A percentile compares a stretch with the other conserved stretches of the same genome.
phyloP scores from a whole-genome alignment of 2,797 vertebrate genomes.

The Hyperoplus immaculatus region DNA sequence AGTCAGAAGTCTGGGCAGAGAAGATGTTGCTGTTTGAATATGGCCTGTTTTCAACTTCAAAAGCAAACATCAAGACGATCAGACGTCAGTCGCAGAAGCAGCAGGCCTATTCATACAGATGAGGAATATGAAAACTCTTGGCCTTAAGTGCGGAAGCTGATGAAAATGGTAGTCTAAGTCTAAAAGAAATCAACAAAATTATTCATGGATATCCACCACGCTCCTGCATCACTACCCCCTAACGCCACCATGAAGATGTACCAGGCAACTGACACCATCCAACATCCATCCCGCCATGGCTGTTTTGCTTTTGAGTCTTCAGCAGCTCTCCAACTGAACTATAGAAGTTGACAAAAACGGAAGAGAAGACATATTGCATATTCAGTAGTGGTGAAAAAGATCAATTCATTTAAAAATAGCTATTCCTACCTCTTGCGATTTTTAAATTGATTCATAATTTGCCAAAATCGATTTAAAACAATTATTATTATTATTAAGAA shows the following conservation, averaged over 20 bases:
- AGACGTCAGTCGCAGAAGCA: conserved; percentile 63
- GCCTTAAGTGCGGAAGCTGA: conserved; percentile 41
- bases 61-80: conserved; percentile 67
- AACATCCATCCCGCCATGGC: conserved; percentile 70
- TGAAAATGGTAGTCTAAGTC: conserved; percentile 41
- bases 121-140: conserved; percentile 47
- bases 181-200: conserved; percentile 18
- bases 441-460: too few species aligned
- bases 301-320: conserved; percentile 53
- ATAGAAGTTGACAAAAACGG: too few species aligned
- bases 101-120: conserved; percentile 60
- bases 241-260: conserved; percentile 58
- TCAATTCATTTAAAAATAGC: too few species aligned
- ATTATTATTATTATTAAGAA: too few species aligned
- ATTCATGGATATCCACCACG: conserved; percentile 37
- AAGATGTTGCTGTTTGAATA: conserved; percentile 54
- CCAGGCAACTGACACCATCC: conserved; percentile 47
- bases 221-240: conserved; percentile 53
- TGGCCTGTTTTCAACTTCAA: conserved; percentile 74
- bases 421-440: too few species aligned
- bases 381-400: too few species aligned
- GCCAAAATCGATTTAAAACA: too few species aligned
- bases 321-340: conserved; percentile 56
- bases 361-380: too few species aligned
- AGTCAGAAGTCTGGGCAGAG: conserved; percentile 24